Base-by-base conservation (phyloP, 53 echinoderm and acorn worm species). In the Astropecten irregularis region DNA sequence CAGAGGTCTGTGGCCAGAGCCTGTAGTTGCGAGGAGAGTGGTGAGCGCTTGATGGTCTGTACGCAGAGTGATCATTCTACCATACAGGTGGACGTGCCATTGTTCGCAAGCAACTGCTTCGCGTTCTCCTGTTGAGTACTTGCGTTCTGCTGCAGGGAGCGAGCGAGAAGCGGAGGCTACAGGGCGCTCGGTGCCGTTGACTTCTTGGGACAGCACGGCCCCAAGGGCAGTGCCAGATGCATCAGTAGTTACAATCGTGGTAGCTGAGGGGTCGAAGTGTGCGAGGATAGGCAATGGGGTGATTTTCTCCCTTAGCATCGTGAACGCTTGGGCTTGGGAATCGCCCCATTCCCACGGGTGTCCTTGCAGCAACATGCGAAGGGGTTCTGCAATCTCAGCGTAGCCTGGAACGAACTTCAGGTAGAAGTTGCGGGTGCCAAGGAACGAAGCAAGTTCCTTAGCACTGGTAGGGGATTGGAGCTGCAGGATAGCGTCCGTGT, bases 21-120 rank as follows among this genome's bases (percentile, higher is more conserved):
- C n/a, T n/a, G n/a, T n/a, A n/a, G n/a, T n/a, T n/a, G n/a, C n/a
- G n/a, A n/a, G n/a, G n/a, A n/a, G n/a, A n/a, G n/a, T n/a, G n/a
- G n/a, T n/a, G n/a, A n/a, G n/a, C n/a, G n/a, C n/a, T n/a, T n/a
- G n/a, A n/a, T 79, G 0, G 62, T 63, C 26, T 88, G 71, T 6
- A 37, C 9, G 10, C 18, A 87, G 81, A 0, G 68, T 87, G 66
- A 87, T 79, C 18, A 67, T 54, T 7, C 81, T 34, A 5, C 87
- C 87, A 18, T 59, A 86, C 4, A 79, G 31, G 55, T 86, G 81
- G 16, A 81, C 56, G 29, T 87, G 87, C 81, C 79, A 87, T 26
- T 87, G 79, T 60, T 60, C 88, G 38, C 87, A 87, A 0, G 69
- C 69, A 1, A 87, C 35, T 6, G 81, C 87, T 87, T 87, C 82